These are phyloP conservation scores for Chunga burmeisteri DNA, from an alignment of 2,113 vertebrate genomes.

Conservation along the genomic window DNA sequence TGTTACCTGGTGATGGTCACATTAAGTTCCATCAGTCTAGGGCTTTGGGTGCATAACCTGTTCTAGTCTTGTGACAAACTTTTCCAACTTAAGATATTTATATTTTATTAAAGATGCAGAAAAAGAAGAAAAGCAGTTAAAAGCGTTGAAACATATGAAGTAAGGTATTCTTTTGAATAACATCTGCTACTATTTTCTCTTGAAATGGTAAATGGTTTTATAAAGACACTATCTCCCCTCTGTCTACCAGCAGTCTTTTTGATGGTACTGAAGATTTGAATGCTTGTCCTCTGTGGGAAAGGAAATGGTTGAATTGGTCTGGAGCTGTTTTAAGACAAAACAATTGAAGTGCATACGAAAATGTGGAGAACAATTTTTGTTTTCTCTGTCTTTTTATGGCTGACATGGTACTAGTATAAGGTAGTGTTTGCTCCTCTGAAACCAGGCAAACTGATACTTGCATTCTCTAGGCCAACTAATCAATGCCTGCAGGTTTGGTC, in stretches of 20 bases:
- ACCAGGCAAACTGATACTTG: background rate
- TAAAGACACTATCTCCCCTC: background rate
- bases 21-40: background rate
- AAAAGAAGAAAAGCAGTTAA: background rate
- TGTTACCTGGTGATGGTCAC: background rate
- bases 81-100: background rate
- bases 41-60: background rate
- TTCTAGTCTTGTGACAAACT: background rate
- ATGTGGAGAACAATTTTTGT: background rate
- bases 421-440: background rate
- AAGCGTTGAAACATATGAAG: background rate
- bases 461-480: background rate
- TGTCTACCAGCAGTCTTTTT: background rate
- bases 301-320: background rate
- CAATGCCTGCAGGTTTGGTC: background rate
- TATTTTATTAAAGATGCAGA: background rate
- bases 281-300: background rate
- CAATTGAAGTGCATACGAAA: background rate
- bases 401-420: background rate
- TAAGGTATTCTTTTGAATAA: background rate
- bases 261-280: background rate
- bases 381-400: background rate
- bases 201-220: background rate
- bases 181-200: background rate
- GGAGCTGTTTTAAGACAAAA: background rate